Evolutionary conservation across 1,140 invertebrate species (phyloP), one percentile per base, ranked within the genome.

Genomic region (Drosophila nigromelanica): DNA sequence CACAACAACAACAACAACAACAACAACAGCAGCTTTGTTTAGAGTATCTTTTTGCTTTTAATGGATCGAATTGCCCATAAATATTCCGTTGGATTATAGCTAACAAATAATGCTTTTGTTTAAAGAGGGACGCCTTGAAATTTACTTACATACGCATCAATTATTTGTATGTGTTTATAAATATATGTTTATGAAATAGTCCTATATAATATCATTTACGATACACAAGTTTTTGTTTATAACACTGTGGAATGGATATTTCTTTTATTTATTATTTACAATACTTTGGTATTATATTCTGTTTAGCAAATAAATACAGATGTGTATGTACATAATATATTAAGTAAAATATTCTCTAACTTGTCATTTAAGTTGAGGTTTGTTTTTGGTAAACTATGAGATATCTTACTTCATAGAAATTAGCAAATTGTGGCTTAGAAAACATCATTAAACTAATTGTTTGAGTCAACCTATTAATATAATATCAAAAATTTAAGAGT

Each of bases 21-120:
- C n/a, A 30, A 27, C 7, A 40, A 33, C 14, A 51, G 52, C 12
- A 40, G 52, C 52, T 40, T 62, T 51, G 33, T 61, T 10, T 52
- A 24, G 40, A 62, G 24, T 43, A 40, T 39, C 39, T 51, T 51
- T 39, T 39, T n/a, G 37, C 37, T 12, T n/a, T 6, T 14, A 5
- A 40, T 14, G 39, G 39, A 40, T 40, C 5, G 12, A 5, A 40
- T 40, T 14, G 5, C 39, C n/a, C 5, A 14, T 40, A 40, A 40
- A 40, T 40, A 40, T 40, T 40, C 39, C 39, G 12, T 14, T 14
- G 5, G 4, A 5, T 40, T n/a, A 40, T 5, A 40, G 3, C 39
- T 6, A 24, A 24, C 27, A 47, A 47, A 18, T 21, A 47, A 47
- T 2, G 4, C 2, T 3, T 24, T 24, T 47, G 10, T 47, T 47